Conservation (phyloP, 2,888 invertebrate genomes). For the Electrophaes corylata region DNA sequence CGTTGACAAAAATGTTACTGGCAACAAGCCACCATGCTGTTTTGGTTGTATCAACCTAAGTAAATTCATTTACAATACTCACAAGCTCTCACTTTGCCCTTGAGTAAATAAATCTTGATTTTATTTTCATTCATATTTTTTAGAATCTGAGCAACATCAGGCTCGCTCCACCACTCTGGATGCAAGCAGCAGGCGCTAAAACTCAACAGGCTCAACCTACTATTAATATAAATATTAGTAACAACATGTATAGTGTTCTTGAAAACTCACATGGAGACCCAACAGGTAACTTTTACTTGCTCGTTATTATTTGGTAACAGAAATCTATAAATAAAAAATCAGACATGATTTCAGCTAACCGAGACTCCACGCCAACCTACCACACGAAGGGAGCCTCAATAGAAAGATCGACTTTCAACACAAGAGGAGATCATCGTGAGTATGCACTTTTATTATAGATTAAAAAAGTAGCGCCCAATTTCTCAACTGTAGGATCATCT, state of each 20-base stretch:
- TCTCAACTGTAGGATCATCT: too few species aligned
- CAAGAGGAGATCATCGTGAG: constrained; percentile 72
- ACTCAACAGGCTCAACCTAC: constrained; percentile 58
- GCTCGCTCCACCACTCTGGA: constrained; percentile 73
- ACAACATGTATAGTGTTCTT: constrained; percentile 68
- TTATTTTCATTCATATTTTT: constrained; percentile 14
- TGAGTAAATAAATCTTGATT: neutral
- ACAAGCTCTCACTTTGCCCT: too few species aligned
- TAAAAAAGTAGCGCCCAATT: too few species aligned
- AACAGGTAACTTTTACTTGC: constrained; percentile 52
- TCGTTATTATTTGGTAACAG: neutral
- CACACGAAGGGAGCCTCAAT: constrained; percentile 78
- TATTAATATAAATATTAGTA: constrained; percentile 66
- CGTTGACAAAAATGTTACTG: too few species aligned
- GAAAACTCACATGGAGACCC: constrained; percentile 69
- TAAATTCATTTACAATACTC: too few species aligned
- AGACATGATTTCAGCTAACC: constrained; percentile 57
- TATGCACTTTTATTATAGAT: constrained; percentile 29
- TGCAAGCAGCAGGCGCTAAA: constrained; percentile 73
- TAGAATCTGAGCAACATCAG: constrained; percentile 71
- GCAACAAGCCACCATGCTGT: too few species aligned
- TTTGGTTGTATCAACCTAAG: too few species aligned
- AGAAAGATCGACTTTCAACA: constrained; percentile 77
- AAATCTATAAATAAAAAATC: constrained; percentile 16
- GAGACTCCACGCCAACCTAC: constrained; percentile 66